A percentile compares a stretch with the other conserved stretches of the same genome.
These are phyloP conservation scores for Exocentrus adspersus DNA, from an alignment of 2,888 invertebrate species.

Conservation along the genomic window DNA sequence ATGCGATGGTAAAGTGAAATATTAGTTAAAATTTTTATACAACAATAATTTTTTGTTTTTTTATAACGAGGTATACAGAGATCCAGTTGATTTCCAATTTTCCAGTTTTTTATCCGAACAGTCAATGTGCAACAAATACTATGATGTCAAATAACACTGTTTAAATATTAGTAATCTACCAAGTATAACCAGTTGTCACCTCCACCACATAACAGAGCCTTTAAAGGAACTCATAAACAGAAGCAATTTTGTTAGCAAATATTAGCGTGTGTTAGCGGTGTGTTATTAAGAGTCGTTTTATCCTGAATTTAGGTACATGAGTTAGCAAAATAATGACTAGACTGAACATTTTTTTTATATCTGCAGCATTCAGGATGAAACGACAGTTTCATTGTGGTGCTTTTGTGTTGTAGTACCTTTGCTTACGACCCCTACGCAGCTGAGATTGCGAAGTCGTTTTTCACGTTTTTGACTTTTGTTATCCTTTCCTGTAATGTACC, in stretches of 20 bases:
- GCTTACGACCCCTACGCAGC: conserved; percentile 69
- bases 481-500: conserved; percentile 61
- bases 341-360: neutral
- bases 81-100: too few species aligned
- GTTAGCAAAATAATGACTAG: too few species aligned
- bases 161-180: too few species aligned
- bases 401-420: conserved; percentile 63
- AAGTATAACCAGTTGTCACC: neutral
- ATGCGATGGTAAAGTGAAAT: too few species aligned
- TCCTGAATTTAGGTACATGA: neutral
- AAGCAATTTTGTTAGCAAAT: conserved; percentile 24
- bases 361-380: conserved; percentile 32
- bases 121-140: too few species aligned
- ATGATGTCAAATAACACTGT: too few species aligned
- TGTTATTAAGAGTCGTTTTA: conserved; percentile 15
- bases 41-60: too few species aligned
- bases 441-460: conserved; percentile 72
- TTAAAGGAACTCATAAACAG: conserved; percentile 20
- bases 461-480: conserved; percentile 65
- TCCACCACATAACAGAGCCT: conserved; percentile 13
- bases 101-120: too few species aligned
- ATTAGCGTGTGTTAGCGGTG: conserved; percentile 32
- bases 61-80: too few species aligned
- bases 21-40: too few species aligned
- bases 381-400: conserved; percentile 31